Conservation (phyloP, 1,140 invertebrate species). For the Pomphorhynchus laevis region DNA sequence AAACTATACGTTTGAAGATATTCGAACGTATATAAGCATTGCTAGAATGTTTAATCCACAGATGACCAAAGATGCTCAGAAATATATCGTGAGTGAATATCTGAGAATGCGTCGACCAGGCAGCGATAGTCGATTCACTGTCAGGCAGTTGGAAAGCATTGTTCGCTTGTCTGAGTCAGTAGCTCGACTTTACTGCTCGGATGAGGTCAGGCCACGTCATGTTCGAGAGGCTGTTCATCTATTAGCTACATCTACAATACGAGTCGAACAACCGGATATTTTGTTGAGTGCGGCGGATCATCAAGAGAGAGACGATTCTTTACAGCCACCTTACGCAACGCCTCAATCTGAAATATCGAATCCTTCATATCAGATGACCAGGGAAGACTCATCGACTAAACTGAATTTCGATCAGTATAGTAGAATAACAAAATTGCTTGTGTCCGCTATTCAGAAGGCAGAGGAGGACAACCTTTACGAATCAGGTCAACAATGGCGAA, state of each 20-base stretch:
- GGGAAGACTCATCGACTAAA: constrained; percentile 31
- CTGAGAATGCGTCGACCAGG: constrained; percentile 36
- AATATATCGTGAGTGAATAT: constrained; percentile 54
- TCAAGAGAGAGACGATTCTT: constrained; percentile 18
- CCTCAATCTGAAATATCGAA: constrained; percentile 9
- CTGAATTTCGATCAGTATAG: constrained; percentile 80
- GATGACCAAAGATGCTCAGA: constrained; percentile 29
- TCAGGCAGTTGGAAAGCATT: constrained; percentile 90
- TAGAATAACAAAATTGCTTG: constrained; percentile 50
- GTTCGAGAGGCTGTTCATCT: constrained; percentile 66
- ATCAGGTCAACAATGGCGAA: constrained; percentile 19
- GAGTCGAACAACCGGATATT: constrained; percentile 83
- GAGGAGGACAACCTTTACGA: constrained; percentile 32
- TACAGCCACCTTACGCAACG: not conserved
- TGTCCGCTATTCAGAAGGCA: constrained; percentile 46
- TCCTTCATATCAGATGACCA: constrained; percentile 7
- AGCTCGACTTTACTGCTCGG: constrained; percentile 65
- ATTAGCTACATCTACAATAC: constrained; percentile 83
- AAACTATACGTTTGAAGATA: constrained; percentile 40
- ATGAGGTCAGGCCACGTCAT: constrained; percentile 45
- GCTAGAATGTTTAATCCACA: constrained; percentile 75
- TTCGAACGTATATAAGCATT: constrained; percentile 70
- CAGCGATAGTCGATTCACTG: constrained; percentile 42
- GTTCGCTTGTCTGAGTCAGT: constrained; percentile 72
- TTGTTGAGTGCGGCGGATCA: constrained; percentile 47